phyloP scores from a whole-genome alignment of 2,888 invertebrate species.

The Agelastica alni region DNA sequence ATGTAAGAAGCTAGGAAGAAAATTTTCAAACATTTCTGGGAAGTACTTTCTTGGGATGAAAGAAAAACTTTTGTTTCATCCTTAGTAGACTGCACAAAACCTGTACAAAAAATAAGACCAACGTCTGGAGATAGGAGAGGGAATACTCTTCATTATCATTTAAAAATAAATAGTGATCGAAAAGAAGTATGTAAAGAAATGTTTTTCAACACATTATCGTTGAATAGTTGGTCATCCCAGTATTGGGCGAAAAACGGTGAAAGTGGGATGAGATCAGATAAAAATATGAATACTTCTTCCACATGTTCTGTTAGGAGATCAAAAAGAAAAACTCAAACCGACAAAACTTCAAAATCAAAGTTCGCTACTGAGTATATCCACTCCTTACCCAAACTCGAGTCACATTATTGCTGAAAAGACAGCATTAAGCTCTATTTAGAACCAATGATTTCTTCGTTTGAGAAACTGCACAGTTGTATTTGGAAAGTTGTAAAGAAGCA shows the following conservation, averaged over 20 bases:
- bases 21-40: too few relatives aligned
- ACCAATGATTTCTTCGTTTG: not conserved
- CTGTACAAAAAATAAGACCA: too few relatives aligned
- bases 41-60: too few relatives aligned
- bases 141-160: too few relatives aligned
- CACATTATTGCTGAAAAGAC: conserved; percentile 4
- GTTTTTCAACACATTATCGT: too few relatives aligned
- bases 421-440: not conserved
- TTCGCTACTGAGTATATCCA: not conserved
- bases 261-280: conserved; percentile 1
- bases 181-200: too few relatives aligned
- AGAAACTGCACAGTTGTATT: conserved; percentile 3
- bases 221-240: not conserved
- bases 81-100: too few relatives aligned
- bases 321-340: conserved; percentile 1
- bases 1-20: too few relatives aligned
- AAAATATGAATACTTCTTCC: conserved; percentile 1
- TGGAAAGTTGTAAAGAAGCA: not conserved
- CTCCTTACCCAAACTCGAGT: conserved; percentile 3
- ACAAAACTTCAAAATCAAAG: conserved; percentile 4
- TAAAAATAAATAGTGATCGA: too few relatives aligned
- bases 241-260: not conserved
- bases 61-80: too few relatives aligned
- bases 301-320: not conserved
- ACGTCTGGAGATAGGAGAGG: too few relatives aligned